A percentile compares a stretch with the other conserved stretches of the same genome.
phyloP scores from a whole-genome alignment of 1,140 invertebrate species.

The Penaeus vannamei region DNA sequence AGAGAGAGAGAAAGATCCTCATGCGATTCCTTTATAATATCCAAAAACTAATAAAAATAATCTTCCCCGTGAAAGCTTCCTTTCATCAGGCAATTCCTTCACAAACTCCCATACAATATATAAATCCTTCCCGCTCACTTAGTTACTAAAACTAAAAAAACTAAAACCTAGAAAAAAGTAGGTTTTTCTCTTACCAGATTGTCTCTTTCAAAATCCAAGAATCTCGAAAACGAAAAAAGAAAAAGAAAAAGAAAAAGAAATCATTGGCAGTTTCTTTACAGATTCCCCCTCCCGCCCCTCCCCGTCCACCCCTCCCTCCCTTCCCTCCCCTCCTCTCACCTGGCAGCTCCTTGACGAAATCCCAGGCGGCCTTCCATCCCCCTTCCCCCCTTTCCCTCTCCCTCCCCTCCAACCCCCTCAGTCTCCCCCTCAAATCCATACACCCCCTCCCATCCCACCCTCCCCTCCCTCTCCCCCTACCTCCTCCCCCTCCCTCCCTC shows the following conservation, averaged over 20 bases:
- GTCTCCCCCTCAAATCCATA: background rate
- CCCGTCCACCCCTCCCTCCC: background rate
- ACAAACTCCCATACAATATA: no score
- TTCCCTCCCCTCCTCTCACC: slow-evolving; percentile 7
- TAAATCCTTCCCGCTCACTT: no score
- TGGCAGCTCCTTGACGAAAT: slow-evolving; percentile 52
- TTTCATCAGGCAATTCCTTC: no score
- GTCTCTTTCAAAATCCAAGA: background rate
- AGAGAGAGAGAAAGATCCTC: no score
- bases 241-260: no score
- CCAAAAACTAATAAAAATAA: no score
- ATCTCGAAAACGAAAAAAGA: no score
- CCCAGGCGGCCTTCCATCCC: slow-evolving; percentile 35
- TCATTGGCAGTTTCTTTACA: background rate
- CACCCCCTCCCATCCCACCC: background rate
- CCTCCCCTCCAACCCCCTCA: background rate
- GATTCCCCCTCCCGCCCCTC: background rate
- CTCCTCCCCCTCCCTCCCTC: background rate
- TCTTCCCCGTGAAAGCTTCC: no score
- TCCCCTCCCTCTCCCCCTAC: background rate
- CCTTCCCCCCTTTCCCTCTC: background rate
- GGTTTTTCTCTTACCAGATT: no score
- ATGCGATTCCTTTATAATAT: no score
- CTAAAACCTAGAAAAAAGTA: no score
- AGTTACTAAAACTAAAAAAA: no score